Evolutionary conservation across 2,797 vertebrate species (phyloP).

Genomic region (Adrianichthys oophorus): DNA sequence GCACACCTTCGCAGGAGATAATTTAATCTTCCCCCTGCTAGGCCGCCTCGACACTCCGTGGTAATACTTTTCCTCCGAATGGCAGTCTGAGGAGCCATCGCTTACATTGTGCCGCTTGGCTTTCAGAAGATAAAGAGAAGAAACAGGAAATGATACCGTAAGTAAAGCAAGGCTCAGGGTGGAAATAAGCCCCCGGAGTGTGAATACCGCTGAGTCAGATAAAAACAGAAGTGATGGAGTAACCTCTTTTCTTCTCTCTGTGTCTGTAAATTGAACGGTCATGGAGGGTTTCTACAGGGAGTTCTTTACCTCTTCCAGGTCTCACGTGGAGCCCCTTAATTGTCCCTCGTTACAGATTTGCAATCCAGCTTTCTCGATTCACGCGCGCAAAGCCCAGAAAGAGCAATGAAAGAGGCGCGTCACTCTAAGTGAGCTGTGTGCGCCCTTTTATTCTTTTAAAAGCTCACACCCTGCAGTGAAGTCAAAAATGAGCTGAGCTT

Average conservation of each 20-base stretch:
- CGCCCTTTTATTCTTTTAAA: slow-evolving; percentile 58
- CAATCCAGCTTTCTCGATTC: slow-evolving; percentile 29
- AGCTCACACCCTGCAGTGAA: slow-evolving; percentile 35
- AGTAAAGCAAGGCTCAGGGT: slow-evolving; percentile 34
- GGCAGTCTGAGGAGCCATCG: slow-evolving; percentile 51
- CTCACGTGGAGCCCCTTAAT: slow-evolving; percentile 23
- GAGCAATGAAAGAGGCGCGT: neutral
- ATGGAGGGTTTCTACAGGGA: slow-evolving; percentile 22
- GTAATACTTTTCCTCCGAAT: slow-evolving; percentile 61
- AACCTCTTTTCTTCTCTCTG: slow-evolving; percentile 41
- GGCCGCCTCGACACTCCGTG: slow-evolving; percentile 50
- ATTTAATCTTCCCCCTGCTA: slow-evolving; percentile 73
- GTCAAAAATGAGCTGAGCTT: slow-evolving; percentile 47
- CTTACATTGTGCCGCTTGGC: slow-evolving; percentile 55
- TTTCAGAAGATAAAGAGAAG: slow-evolving; percentile 50
- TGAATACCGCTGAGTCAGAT: slow-evolving; percentile 43
- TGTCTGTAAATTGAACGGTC: slow-evolving; percentile 41
- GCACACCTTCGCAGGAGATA: slow-evolving; percentile 71
- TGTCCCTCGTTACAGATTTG: slow-evolving; percentile 45
- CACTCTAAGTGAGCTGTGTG: slow-evolving; percentile 47
- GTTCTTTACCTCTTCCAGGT: slow-evolving; percentile 21
- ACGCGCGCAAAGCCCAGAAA: slow-evolving; percentile 36
- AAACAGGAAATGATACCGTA: slow-evolving; percentile 58
- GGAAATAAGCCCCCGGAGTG: slow-evolving; percentile 53
- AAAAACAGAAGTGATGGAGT: slow-evolving; percentile 40